Evolutionary conservation across 2,797 vertebrate genomes (phyloP).

Genomic region (Antrozous pallidus): DNA sequence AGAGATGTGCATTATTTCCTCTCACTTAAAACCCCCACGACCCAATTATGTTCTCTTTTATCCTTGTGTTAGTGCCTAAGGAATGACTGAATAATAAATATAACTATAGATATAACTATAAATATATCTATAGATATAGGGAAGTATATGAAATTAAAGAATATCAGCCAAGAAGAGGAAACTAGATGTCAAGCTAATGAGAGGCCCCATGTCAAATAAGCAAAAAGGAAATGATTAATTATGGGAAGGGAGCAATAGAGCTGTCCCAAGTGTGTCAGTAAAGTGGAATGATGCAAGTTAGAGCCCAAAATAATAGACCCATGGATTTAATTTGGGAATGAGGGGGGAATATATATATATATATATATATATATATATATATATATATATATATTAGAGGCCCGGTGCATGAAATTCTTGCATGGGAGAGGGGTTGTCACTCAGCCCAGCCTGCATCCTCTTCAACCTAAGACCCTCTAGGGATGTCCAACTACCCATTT

Average conservation of each 20-base stretch:
- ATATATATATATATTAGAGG: no score
- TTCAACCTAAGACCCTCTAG: no score
- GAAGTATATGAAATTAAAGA: background rate
- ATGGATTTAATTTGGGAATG: conserved; percentile 21
- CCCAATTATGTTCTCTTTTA: background rate
- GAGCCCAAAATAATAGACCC: conserved; percentile 54
- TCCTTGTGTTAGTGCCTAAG: background rate
- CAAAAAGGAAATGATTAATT: background rate
- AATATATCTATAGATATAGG: background rate
- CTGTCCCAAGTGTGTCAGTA: background rate
- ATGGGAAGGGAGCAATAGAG: conserved; percentile 13
- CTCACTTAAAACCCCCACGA: background rate
- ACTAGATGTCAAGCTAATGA: background rate
- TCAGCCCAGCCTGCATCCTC: no score
- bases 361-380: no score
- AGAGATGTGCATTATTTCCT: conserved; percentile 6
- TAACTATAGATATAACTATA: background rate
- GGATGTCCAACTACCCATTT: no score
- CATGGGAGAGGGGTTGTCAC: no score
- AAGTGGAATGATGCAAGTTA: background rate
- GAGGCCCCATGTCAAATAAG: background rate
- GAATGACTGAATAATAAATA: conserved; percentile 2
- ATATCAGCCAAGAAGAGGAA: background rate
- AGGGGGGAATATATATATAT: no score
- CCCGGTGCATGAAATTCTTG: no score